Base-by-base conservation (phyloP, 2,113 vertebrate genomes). In the Ancistrus triradiatus region DNA sequence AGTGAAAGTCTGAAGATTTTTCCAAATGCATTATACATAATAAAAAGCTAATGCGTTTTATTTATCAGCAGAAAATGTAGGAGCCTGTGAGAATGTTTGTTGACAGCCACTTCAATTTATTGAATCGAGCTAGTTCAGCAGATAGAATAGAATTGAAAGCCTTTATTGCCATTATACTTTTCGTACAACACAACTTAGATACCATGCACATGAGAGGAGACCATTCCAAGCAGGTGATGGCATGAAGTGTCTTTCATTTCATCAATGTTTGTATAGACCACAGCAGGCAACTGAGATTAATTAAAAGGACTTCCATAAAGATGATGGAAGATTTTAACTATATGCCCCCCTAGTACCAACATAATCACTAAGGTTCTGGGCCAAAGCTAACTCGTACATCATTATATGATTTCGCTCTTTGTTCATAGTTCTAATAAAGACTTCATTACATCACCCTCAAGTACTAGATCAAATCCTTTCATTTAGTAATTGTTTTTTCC, bases 231-330 rank as follows among this genome's bases (percentile, higher is more conserved):
- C 51, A 61, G 11, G 15, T 47, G 35, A 59, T 14, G 25, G 19
- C 42, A 31, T 43, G 33, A 33, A 25, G 33, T 25, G 7, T 53
- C 57, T 28, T 58, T 51, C 6, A 5, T 14, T 6, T 3, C 3
- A 6, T 31, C 3, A 40, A 10, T 40, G 9, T 6, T 44, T 46
- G 53, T 59, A 50, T 43, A 7, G 13, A 37, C 11, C 27, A 68
- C 47, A 19, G 24, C 38, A 55, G 47, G 28, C 40, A 66, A 4
- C 33, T 65, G 55, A 47, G 19, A 59, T 13, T 55, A 53, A 64
- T 69, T 49, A 60, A 10, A 63, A 55, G 15, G 15, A 59, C 59
- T 59, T 27, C 46, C 56, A 19, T 49, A 55, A 68, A 56, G 15
- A 18, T 55, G 53, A 47, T 55, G 50, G 6, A 31, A 55, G 48